phyloP scores from a whole-genome alignment of 2,113 vertebrate species.

The Corvus cornix region DNA sequence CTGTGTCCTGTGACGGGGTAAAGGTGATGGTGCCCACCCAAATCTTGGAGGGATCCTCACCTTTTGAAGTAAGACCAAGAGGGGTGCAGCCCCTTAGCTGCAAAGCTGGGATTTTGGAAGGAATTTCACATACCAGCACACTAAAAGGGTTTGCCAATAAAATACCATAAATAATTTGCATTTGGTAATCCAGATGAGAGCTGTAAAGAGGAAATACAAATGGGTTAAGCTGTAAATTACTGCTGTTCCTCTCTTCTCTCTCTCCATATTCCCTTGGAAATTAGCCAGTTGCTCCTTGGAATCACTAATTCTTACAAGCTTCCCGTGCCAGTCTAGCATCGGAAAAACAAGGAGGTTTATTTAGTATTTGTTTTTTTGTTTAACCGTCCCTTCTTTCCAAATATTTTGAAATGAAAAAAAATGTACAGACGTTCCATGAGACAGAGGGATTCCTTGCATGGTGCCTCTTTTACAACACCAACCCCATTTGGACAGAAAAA shows the following conservation, averaged over 20 bases:
- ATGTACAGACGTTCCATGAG: not conserved
- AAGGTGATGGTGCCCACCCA: not conserved
- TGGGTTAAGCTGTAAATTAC: slow-evolving; percentile 24
- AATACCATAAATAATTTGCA: slow-evolving; percentile 33
- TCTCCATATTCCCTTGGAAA: slow-evolving; percentile 39
- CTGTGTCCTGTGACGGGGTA: fast-evolving
- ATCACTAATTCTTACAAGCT: slow-evolving; percentile 22
- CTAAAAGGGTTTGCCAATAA: not conserved
- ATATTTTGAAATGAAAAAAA: not conserved
- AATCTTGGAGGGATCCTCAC: not conserved
- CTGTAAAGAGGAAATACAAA: slow-evolving; percentile 50
- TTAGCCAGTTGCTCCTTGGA: slow-evolving; percentile 40
- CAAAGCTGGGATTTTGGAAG: not conserved
- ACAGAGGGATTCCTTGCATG: not conserved
- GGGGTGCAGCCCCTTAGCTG: not conserved
- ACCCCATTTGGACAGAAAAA: not conserved
- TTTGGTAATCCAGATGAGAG: slow-evolving; percentile 46
- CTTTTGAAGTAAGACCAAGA: fast-evolving
- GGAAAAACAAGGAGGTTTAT: not conserved
- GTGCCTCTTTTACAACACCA: not conserved
- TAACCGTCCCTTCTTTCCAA: not conserved
- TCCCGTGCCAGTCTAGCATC: not conserved
- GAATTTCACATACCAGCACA: not conserved
- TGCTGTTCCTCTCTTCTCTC: not conserved
- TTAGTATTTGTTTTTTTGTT: not conserved